Percentiles rank a stretch among this genome's conserved stretches.
phyloP scores from a whole-genome alignment of 2,888 invertebrate species.

The Apodemia zela region DNA sequence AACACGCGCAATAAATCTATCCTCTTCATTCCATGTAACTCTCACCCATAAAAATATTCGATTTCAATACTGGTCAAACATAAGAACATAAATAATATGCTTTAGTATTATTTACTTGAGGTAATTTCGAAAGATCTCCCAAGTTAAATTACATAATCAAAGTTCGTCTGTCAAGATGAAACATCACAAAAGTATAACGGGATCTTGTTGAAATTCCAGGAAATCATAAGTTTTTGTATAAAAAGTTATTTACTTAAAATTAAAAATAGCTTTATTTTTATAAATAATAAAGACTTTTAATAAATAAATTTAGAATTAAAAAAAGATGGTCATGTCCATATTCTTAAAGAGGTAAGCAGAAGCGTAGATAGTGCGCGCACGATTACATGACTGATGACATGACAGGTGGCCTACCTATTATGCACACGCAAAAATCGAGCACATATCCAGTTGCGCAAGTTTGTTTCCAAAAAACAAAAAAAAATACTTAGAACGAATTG shows the following conservation, averaged over 20 bases:
- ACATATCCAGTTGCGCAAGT: too few species aligned
- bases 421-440: too few species aligned
- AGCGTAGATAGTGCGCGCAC: too few species aligned
- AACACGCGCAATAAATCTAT: background rate
- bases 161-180: conserved; percentile 45
- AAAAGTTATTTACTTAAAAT: background rate
- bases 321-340: too few species aligned
- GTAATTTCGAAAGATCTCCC: conserved; percentile 30
- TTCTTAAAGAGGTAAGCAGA: too few species aligned
- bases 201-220: conserved; percentile 21
- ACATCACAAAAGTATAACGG: conserved; percentile 28
- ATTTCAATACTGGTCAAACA: background rate
- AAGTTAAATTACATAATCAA: conserved; percentile 61
- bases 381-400: too few species aligned
- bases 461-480: too few species aligned
- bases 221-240: background rate
- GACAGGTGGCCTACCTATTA: too few species aligned
- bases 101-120: background rate
- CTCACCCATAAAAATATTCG: background rate
- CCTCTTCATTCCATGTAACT: background rate
- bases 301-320: too few species aligned
- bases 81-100: background rate
- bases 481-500: too few species aligned
- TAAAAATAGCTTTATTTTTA: too few species aligned
- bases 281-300: too few species aligned